Evolutionary conservation across 2,113 vertebrate genomes (phyloP).

Genomic region (Columba livia): DNA sequence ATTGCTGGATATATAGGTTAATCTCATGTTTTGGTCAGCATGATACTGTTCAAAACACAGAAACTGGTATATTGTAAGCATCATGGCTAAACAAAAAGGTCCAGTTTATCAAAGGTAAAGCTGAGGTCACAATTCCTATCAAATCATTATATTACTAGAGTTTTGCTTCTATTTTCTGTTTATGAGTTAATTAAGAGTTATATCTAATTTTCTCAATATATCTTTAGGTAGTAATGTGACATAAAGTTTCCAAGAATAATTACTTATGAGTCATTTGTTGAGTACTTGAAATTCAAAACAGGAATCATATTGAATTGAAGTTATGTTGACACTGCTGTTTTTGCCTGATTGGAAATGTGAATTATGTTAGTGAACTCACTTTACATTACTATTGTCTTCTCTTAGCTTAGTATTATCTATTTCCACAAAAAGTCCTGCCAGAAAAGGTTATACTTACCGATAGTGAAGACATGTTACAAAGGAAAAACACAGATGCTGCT

Average conservation of each 20-base stretch:
- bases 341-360: constrained; percentile 9
- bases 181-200: background rate
- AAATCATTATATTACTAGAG: background rate
- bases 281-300: constrained; percentile 22
- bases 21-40: background rate
- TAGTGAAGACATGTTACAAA: background rate
- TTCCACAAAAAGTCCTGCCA: background rate
- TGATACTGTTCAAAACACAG: background rate
- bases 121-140: background rate
- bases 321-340: background rate
- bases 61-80: background rate
- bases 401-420: constrained; percentile 4
- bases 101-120: background rate
- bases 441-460: background rate
- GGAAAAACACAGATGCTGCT: background rate
- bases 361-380: constrained; percentile 13
- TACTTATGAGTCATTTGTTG: background rate
- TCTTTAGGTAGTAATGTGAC: background rate
- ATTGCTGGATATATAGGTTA: background rate
- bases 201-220: background rate
- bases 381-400: background rate
- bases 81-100: background rate
- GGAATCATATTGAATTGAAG: background rate
- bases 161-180: background rate
- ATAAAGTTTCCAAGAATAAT: background rate